Evolutionary conservation across 2,888 invertebrate species (phyloP).

Genomic region (Andrena fulva): DNA sequence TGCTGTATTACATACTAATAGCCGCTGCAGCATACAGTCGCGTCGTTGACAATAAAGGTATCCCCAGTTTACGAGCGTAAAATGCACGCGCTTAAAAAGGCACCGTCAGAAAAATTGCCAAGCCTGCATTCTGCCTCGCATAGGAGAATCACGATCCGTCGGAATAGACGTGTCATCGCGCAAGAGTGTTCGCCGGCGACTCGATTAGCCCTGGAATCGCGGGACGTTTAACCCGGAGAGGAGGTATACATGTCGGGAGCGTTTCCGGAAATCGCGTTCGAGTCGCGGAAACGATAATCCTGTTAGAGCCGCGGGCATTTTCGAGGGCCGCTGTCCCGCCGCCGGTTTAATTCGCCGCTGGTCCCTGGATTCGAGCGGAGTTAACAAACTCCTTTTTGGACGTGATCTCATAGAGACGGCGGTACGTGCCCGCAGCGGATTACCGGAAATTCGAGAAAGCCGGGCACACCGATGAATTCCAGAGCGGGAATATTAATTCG

Average conservation of each 20-base stretch:
- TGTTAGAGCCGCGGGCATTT: constrained; percentile 38
- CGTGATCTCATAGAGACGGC: constrained; percentile 52
- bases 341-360: constrained; percentile 51
- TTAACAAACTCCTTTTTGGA: constrained; percentile 64
- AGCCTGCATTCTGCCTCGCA: not conserved
- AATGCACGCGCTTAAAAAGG: not conserved
- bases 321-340: constrained; percentile 17
- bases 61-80: not conserved
- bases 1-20: not conserved
- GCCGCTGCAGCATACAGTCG: not conserved
- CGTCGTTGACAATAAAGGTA: not conserved
- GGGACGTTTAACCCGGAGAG: not conserved
- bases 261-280: constrained; percentile 1
- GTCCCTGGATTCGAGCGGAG: constrained; percentile 29
- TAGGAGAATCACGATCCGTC: not conserved
- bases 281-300: constrained; percentile 39
- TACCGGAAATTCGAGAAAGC: constrained; percentile 52
- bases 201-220: constrained; percentile 9
- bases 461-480: constrained; percentile 55
- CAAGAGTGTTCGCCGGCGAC: not conserved
- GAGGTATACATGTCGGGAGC: not conserved
- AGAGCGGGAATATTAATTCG: constrained; percentile 59
- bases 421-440: constrained; percentile 50
- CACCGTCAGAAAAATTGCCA: not conserved
- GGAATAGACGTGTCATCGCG: not conserved